Conservation (phyloP, 2,888 invertebrate species). For the Sarcophaga carnaria region DNA sequence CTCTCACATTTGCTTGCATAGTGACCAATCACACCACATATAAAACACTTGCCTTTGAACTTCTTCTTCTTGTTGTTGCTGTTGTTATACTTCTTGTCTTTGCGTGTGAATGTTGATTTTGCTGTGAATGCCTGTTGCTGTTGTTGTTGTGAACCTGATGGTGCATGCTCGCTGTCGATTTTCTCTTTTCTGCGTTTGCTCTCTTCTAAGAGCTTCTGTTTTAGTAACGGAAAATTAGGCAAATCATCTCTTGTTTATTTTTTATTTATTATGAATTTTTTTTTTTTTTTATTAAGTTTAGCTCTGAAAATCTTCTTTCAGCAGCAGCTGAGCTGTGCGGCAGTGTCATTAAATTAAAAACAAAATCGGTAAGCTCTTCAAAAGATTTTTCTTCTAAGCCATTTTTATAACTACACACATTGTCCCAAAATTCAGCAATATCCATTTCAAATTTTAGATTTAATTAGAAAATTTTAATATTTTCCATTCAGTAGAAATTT, state of each 20-base stretch:
- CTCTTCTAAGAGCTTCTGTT: conserved; percentile 55
- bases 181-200: conserved; percentile 34
- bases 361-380: too few relatives aligned
- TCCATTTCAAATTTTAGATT: too few relatives aligned
- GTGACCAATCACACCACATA: conserved; percentile 17
- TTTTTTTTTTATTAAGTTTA: too few relatives aligned
- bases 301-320: too few relatives aligned
- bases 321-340: too few relatives aligned
- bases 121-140: conserved; percentile 30
- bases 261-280: too few relatives aligned
- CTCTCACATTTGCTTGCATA: conserved; percentile 32
- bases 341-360: too few relatives aligned
- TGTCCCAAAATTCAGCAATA: too few relatives aligned
- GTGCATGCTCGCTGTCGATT: conserved; percentile 8
- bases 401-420: too few relatives aligned
- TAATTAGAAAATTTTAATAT: too few relatives aligned
- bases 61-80: conserved; percentile 14
- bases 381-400: too few relatives aligned
- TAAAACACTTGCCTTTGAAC: conserved; percentile 9
- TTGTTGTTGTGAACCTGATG: conserved; percentile 24
- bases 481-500: too few relatives aligned
- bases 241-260: conserved; percentile 47
- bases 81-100: conserved; percentile 5
- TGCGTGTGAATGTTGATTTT: not conserved
- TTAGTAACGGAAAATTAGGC: conserved; percentile 24